phyloP scores from a whole-genome alignment of 2,113 vertebrate species.

The Noturus placidus region DNA sequence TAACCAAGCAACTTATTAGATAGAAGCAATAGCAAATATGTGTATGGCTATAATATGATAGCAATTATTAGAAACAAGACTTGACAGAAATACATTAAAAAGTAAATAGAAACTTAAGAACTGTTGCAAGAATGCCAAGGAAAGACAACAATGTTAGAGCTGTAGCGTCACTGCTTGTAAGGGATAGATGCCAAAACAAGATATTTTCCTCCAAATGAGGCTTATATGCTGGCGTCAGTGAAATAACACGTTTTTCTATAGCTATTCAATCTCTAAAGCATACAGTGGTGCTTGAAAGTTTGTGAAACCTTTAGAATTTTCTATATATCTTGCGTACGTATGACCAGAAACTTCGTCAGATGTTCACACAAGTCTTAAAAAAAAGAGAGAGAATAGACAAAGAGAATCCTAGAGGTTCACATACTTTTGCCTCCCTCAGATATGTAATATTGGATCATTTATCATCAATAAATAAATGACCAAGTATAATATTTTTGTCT shows the following conservation, averaged over 20 bases:
- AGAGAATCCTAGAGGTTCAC: too few relatives aligned
- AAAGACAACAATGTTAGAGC: background rate
- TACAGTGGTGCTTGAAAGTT: too few relatives aligned
- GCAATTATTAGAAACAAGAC: background rate
- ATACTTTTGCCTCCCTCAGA: too few relatives aligned
- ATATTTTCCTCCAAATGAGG: too few relatives aligned
- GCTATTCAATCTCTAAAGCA: background rate
- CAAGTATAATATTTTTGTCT: too few relatives aligned
- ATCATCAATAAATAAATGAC: too few relatives aligned
- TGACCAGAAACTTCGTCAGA: too few relatives aligned
- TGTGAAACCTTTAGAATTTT: too few relatives aligned
- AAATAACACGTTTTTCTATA: background rate
- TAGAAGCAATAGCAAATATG: background rate
- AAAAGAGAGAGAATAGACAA: too few relatives aligned
- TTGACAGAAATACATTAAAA: background rate
- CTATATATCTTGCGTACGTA: too few relatives aligned
- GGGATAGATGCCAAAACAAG: background rate
- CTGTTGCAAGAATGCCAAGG: background rate
- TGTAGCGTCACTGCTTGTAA: background rate
- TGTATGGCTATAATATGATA: background rate
- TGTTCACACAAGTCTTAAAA: too few relatives aligned
- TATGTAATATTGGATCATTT: too few relatives aligned
- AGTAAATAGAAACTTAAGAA: background rate
- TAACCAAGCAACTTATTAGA: background rate
- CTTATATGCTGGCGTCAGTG: background rate